Evolutionary conservation across 2,888 invertebrate species (phyloP).

Genomic region (Coleophora deauratella): DNA sequence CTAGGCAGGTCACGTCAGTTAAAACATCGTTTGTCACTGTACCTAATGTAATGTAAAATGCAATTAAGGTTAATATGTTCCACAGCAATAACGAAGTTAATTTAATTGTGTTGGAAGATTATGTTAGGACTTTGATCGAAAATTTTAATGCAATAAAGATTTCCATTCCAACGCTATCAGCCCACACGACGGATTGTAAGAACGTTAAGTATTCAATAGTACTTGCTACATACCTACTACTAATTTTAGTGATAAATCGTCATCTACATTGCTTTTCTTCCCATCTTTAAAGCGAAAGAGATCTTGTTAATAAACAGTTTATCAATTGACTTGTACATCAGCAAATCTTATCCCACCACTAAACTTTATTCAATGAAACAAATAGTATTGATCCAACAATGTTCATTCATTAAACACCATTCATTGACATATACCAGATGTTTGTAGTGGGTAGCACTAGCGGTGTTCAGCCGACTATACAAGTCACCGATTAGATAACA

Average conservation of each 20-base stretch:
- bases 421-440: constrained; percentile 38
- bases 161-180: too few species aligned
- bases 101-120: constrained; percentile 1
- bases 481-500: constrained; percentile 20
- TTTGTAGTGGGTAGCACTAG: constrained; percentile 19
- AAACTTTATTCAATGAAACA: neutral
- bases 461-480: constrained; percentile 5
- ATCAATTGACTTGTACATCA: too few species aligned
- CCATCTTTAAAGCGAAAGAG: too few species aligned
- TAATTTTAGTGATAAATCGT: too few species aligned
- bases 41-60: constrained; percentile 1
- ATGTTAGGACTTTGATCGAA: too few species aligned
- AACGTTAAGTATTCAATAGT: too few species aligned
- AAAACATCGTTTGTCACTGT: constrained; percentile 22
- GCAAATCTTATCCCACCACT: neutral
- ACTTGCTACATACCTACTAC: too few species aligned
- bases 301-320: too few species aligned
- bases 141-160: too few species aligned
- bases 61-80: constrained; percentile 15
- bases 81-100: constrained; percentile 2
- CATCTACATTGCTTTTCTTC: too few species aligned
- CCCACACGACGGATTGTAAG: too few species aligned
- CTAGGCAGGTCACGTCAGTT: constrained; percentile 29
- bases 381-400: constrained; percentile 13
- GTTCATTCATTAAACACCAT: constrained; percentile 35